Evolutionary conservation across 2,113 vertebrate species (phyloP).

Genomic region (Oreotrochilus melanogaster): DNA sequence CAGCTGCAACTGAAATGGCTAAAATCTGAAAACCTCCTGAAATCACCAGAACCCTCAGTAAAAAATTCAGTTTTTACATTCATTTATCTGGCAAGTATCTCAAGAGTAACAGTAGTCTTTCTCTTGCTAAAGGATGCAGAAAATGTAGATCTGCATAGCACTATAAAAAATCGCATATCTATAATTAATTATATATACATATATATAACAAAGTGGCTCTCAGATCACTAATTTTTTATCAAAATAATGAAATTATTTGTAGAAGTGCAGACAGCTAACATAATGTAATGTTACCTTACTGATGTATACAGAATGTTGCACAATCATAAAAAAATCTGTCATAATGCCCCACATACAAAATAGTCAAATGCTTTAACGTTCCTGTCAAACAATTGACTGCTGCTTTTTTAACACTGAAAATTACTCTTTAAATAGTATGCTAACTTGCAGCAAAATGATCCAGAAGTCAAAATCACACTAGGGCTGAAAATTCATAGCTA

Average conservation of each 20-base stretch:
- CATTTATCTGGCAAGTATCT: neutral
- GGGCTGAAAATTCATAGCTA: neutral
- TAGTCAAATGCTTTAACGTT: neutral
- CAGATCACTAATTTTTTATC: neutral
- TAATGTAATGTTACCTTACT: neutral
- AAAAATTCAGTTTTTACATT: neutral
- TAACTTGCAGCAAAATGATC: neutral
- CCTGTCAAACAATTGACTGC: slow-evolving; percentile 30
- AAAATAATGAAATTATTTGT: neutral
- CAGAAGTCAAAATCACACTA: neutral
- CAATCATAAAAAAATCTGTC: slow-evolving; percentile 32
- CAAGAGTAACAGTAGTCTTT: neutral
- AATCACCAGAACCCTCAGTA: neutral
- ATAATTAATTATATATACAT: neutral
- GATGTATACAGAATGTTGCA: neutral
- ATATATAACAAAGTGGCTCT: neutral
- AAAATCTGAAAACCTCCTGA: neutral
- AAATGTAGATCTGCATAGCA: neutral
- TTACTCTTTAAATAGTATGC: neutral
- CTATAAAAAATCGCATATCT: neutral
- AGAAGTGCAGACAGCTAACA: neutral
- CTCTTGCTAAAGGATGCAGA: neutral
- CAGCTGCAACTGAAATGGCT: neutral
- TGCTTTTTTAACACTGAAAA: neutral
- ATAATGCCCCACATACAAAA: neutral